These are phyloP conservation scores for Apostichopus leukothele DNA, from an alignment of 53 echinoderm and acorn worm genomes.

Conservation along the genomic window DNA sequence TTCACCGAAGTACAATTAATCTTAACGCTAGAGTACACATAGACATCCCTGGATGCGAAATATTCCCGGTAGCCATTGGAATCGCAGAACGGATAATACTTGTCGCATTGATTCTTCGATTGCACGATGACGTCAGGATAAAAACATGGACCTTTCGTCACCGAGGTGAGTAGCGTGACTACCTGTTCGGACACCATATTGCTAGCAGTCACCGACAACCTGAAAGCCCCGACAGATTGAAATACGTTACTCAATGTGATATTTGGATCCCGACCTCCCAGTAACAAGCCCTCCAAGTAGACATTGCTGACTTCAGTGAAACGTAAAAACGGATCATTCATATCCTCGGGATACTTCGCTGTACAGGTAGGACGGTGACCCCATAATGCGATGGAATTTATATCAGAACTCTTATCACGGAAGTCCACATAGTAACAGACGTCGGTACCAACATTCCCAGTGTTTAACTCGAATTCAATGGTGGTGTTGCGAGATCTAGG, in stretches of 20 bases:
- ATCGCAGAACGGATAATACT: slow-evolving; percentile 85
- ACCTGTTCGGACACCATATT: slow-evolving; percentile 70
- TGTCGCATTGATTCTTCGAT: slow-evolving; percentile 72
- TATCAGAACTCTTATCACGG: slow-evolving; percentile 68
- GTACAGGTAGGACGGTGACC: slow-evolving; percentile 71
- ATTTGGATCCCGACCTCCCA: slow-evolving; percentile 64
- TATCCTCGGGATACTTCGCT: slow-evolving; percentile 54
- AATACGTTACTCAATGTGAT: slow-evolving; percentile 79
- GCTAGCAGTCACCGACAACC: slow-evolving; percentile 58
- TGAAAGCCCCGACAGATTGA: slow-evolving; percentile 62
- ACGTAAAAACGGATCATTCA: slow-evolving; percentile 61
- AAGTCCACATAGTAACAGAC: slow-evolving; percentile 84
- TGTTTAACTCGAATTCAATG: slow-evolving; percentile 76
- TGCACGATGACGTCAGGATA: slow-evolving; percentile 72
- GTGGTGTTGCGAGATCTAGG: slow-evolving; percentile 74
- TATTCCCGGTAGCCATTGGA: slow-evolving; percentile 68
- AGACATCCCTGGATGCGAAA: slow-evolving; percentile 75
- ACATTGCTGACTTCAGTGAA: slow-evolving; percentile 76
- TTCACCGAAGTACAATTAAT: slow-evolving; percentile 83
- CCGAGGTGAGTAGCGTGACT: slow-evolving; percentile 62
- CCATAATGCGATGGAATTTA: slow-evolving; percentile 69
- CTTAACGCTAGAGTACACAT: slow-evolving; percentile 67
- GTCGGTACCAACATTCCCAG: slow-evolving; percentile 85
- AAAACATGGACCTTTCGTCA: slow-evolving; percentile 85
- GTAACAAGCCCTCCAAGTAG: slow-evolving; percentile 58